These are phyloP conservation scores for Sphecodes monilicornis DNA, from an alignment of 2,888 invertebrate species.

Conservation along the genomic window DNA sequence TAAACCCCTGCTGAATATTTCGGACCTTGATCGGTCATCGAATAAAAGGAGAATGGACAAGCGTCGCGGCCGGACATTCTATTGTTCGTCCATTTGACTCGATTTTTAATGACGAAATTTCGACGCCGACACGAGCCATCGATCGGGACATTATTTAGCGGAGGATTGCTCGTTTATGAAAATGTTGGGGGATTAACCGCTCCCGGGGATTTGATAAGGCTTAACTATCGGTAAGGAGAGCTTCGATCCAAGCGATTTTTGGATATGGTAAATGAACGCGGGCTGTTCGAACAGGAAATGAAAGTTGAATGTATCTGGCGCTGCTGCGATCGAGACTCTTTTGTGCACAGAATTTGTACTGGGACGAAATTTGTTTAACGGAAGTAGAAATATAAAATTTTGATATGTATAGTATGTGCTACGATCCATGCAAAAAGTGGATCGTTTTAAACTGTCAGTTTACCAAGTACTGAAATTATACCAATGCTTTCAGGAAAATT, in stretches of 20 bases:
- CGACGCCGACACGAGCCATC: not conserved
- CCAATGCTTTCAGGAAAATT: not conserved
- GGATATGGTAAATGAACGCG: not conserved
- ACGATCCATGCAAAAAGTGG: not conserved
- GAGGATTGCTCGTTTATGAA: constrained; percentile 8
- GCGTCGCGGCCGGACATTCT: not conserved
- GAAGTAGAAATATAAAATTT: not conserved
- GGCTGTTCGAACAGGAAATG: not conserved
- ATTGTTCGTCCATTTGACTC: constrained; percentile 47
- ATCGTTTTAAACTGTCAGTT: not conserved
- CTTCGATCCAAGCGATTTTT: not conserved
- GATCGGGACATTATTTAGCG: not conserved
- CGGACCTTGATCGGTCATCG: not conserved
- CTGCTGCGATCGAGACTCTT: not conserved
- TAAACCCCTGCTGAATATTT: constrained; percentile 1
- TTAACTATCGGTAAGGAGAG: not conserved
- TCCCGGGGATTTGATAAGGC: not conserved
- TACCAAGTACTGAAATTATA: not conserved
- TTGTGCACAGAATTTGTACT: not conserved
- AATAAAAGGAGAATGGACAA: constrained; percentile 6
- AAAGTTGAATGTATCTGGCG: not conserved
- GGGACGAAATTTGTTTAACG: not conserved
- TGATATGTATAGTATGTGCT: not conserved
- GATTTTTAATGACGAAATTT: constrained; percentile 32
- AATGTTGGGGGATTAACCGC: not conserved